Percentiles rank a stretch among this genome's conserved stretches.
Evolutionary conservation across 2,888 invertebrate genomes (phyloP).

Genomic region (Terebella lapidaria): DNA sequence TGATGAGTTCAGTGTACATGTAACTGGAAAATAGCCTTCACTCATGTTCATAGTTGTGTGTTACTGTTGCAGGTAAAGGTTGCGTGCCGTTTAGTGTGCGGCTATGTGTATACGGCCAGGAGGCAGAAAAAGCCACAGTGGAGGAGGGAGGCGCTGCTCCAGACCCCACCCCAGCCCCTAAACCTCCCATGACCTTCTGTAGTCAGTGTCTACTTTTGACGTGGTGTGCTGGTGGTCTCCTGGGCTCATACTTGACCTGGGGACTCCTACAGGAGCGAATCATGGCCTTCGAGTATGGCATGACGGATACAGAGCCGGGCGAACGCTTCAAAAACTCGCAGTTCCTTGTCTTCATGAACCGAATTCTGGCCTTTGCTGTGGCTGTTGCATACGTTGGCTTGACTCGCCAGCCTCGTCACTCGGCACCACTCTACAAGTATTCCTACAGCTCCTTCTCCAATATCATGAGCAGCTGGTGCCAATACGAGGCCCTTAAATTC

Average conservation of each 20-base stretch:
- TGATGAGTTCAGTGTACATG: too few species aligned
- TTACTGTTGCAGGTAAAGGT: slow-evolving; percentile 1
- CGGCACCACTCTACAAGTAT: slow-evolving; percentile 88
- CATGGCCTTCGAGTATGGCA: slow-evolving; percentile 68
- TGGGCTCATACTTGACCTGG: slow-evolving; percentile 89
- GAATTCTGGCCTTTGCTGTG: slow-evolving; percentile 68
- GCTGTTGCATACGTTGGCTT: slow-evolving; percentile 16
- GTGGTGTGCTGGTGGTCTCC: slow-evolving; percentile 82
- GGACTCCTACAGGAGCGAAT: slow-evolving; percentile 96
- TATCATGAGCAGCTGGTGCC: slow-evolving; percentile 98
- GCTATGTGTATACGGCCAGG: slow-evolving; percentile 6
- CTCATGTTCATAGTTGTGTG: too few species aligned
- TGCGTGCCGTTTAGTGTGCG: neutral
- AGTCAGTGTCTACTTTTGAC: slow-evolving; percentile 48
- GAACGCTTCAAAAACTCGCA: slow-evolving; percentile 82
- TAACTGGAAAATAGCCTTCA: too few species aligned
- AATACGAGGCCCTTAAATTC: slow-evolving; percentile 97
- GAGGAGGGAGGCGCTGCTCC: neutral
- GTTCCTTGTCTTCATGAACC: slow-evolving; percentile 92
- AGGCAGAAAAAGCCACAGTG: neutral
- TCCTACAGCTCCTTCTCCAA: slow-evolving; percentile 94
- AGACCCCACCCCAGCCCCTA: neutral
- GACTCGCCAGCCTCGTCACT: slow-evolving; percentile 56
- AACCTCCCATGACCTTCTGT: neutral
- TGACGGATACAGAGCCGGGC: slow-evolving; percentile 25